Evolutionary conservation across 2,888 invertebrate genomes (phyloP).

Genomic region (Andricus quercusramuli): DNA sequence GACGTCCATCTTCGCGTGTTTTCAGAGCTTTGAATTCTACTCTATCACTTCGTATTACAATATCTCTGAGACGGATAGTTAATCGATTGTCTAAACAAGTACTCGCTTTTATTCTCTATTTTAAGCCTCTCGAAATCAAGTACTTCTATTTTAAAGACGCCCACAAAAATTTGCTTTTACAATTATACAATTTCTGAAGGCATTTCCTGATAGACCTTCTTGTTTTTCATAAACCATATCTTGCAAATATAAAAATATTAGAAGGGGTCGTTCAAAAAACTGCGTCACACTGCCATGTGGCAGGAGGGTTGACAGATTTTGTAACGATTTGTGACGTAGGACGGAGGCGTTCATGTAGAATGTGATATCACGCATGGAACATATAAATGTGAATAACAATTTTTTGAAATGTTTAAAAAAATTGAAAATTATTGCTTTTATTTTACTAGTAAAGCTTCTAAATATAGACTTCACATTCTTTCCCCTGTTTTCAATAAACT

Average conservation of each 20-base stretch:
- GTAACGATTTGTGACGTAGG: too few species aligned
- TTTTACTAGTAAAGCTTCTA: too few species aligned
- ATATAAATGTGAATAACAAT: too few species aligned
- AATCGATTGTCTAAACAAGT: slow-evolving; percentile 35
- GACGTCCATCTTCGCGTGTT: not conserved
- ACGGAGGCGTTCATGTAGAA: too few species aligned
- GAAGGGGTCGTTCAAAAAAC: too few species aligned
- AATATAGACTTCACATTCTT: too few species aligned
- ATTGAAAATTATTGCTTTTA: too few species aligned
- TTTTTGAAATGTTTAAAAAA: too few species aligned
- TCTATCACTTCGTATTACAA: slow-evolving; percentile 7
- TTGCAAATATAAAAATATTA: not conserved
- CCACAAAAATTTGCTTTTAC: not conserved
- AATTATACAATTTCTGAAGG: not conserved
- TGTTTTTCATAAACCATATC: not conserved
- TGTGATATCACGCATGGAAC: too few species aligned
- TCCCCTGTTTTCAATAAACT: too few species aligned
- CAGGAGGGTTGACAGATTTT: too few species aligned
- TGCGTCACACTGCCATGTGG: too few species aligned
- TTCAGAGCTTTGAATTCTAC: slow-evolving; percentile 26
- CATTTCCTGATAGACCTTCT: not conserved
- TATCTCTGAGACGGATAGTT: slow-evolving; percentile 27
- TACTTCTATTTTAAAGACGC: slow-evolving; percentile 13
- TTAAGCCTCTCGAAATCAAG: slow-evolving; percentile 10
- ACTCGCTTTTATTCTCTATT: slow-evolving; percentile 21